Evolutionary conservation across 2,797 vertebrate genomes (phyloP), one percentile per base, ranked within the genome.

Genomic region (Heliangelus exortis): DNA sequence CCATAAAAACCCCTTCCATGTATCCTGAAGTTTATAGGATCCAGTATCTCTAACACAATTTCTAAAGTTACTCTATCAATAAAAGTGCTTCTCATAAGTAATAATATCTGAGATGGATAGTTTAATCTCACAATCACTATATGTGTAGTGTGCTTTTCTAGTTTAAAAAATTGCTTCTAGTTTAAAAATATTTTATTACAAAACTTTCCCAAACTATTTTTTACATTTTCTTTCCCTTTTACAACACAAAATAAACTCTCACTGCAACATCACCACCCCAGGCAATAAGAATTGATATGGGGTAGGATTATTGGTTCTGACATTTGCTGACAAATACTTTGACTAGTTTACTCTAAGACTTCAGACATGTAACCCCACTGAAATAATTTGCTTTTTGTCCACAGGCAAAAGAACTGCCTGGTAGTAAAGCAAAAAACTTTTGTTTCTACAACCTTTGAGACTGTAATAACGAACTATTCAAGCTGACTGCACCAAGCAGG

Each of bases 211-310:
- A 87, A 84, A 73, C 18, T 67, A 53, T 83, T 75, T 39, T 50
- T 50, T 25, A 55, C 43, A 15, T 82, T 88, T 87, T 26, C 43
- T 65, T 54, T 50, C 3, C n/a, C 33, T 7, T 63, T 25, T 43
- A 61, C 17, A 62, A 54, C 19, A 62, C 14, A 51, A 15, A 31
- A 33, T 18, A 33, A 73, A 59, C 25, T 73, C 57, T 85, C 47
- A 54, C 55, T 25, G n/a, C 48, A 62, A 36, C 45, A 54, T 41
- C 16, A 66, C 13, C 31, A 87, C 71, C 81, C 71, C 22, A 79
- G 89, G 89, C 67, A 84, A 34, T 33, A 84, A 75, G 43, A 86
- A 94, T 59, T 90, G 92, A 93, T 87, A 19, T 45, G 23, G 13
- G 28, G 10, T 59, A 87, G 36, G 65, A 19, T 91, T 91, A 87